These are phyloP conservation scores for Holothuria scabra DNA, from an alignment of 53 echinoderm and acorn worm species.

Conservation along the genomic window DNA sequence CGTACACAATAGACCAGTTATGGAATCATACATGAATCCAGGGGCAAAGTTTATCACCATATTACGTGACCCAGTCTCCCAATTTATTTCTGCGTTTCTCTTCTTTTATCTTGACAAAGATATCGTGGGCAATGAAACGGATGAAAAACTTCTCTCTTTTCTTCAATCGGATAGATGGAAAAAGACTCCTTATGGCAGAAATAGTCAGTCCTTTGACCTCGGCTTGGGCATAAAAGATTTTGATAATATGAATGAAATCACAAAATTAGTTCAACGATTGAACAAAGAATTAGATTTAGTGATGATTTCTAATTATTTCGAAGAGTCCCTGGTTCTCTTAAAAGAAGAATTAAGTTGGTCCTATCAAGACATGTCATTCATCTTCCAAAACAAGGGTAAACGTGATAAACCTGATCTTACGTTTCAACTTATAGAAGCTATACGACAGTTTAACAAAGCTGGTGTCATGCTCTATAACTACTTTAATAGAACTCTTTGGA, in stretches of 20 bases:
- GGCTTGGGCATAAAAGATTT: background rate
- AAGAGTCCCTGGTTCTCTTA: slow-evolving; percentile 23
- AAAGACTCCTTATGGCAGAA: background rate
- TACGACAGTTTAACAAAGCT: background rate
- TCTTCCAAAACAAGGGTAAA: slow-evolving; percentile 7
- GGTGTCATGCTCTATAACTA: slow-evolving; percentile 6
- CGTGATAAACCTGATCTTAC: background rate
- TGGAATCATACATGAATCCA: slow-evolving; percentile 35
- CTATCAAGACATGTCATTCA: background rate
- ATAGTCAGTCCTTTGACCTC: slow-evolving; percentile 9
- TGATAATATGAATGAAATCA: background rate
- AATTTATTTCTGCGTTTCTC: slow-evolving; percentile 3
- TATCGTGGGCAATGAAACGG: background rate
- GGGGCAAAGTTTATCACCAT: slow-evolving; percentile 28
- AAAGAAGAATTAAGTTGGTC: slow-evolving; percentile 2
- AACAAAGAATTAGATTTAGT: slow-evolving; percentile 1
- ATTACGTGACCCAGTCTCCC: slow-evolving; percentile 29
- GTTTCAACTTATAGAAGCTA: background rate
- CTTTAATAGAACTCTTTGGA: slow-evolving; percentile 26
- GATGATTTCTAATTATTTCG: slow-evolving; percentile 18
- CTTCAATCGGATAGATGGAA: background rate
- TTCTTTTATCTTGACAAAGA: slow-evolving; percentile 19
- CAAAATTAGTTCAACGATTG: background rate
- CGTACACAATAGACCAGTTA: slow-evolving; percentile 14
- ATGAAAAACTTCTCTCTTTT: background rate